Base-by-base conservation (phyloP, 2,888 invertebrate species). In the Luffia ferchaultella region DNA sequence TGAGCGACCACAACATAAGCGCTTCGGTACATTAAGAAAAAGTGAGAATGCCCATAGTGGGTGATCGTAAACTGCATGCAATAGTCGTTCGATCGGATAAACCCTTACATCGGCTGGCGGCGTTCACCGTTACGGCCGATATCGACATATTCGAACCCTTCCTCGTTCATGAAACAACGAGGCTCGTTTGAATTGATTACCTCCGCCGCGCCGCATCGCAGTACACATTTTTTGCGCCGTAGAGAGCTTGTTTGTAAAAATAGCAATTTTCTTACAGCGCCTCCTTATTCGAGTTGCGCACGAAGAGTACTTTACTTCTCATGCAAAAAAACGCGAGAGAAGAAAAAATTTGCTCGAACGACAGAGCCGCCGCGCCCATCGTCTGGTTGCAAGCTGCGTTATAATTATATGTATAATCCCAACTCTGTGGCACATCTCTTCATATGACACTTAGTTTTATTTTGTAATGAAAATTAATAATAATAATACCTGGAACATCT, bases 191-290 rank as follows among this genome's bases (percentile, higher is more conserved):
- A 74, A 74, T 73, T 66, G 70, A 73, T 70, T 72, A 70, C 68
- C n/a, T n/a, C n/a, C 57, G 60, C 61, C 62, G 60, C 63, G 67
- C 64, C 65, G 65, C 62, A 64, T 66, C 63, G 59, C 61, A 58
- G 57, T 64, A 65, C 63, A 65, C 59, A 68, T 66, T 74, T 73
- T 70, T 75, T 70, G 64, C 62, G 50, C 58, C 58, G 60, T 65
- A 65, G 66, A 65, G 63, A 64, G 70, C 68, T 73, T 70, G 70
- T 75, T 74, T 72, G 69, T 70, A 68, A 70, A 70, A 72, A 70
- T 70, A 68, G 67, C 67, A 71, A 72, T 73, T 73, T 73, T 70
- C 70, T 72, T 69, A 64, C 62, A 67, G 65, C 65, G 62, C 64
- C 68, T 64, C 60, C 65, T 67, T 69, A 67, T 66, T 67, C 61